phyloP scores from a whole-genome alignment of 2,797 vertebrate genomes.

The Alosa sapidissima region DNA sequence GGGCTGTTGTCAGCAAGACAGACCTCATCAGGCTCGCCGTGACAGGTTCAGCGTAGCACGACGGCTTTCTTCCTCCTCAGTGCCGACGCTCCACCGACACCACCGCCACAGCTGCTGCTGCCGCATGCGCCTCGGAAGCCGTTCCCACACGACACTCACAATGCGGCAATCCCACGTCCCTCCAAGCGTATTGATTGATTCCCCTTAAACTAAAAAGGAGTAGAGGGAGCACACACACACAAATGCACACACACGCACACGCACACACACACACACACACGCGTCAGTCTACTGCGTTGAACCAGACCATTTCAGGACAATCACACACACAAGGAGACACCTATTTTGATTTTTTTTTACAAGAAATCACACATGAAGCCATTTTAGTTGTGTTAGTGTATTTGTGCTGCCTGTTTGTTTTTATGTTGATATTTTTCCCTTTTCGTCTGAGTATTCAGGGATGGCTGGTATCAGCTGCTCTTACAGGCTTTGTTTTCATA shows the following conservation, averaged over 20 bases:
- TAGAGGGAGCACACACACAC: neutral
- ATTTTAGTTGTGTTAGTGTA: neutral
- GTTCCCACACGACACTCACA: conserved; percentile 34
- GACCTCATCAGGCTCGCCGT: conserved; percentile 56
- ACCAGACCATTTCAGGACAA: neutral
- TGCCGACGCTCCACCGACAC: neutral
- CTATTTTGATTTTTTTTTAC: neutral
- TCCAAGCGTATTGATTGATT: neutral
- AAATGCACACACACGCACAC: neutral
- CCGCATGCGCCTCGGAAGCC: neutral
- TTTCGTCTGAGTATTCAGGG: conserved; percentile 24
- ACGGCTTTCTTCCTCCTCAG: neutral
- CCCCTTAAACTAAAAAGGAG: neutral
- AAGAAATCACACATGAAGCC: neutral
- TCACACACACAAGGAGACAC: neutral
- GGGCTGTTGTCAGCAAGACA: conserved; percentile 65
- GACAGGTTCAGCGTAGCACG: conserved; percentile 17
- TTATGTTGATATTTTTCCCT: conserved; percentile 28
- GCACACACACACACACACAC: neutral
- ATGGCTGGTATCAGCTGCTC: conserved; percentile 26
- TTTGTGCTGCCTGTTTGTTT: neutral
- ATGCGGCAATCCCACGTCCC: conserved; percentile 5
- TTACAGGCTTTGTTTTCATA: conserved; percentile 24
- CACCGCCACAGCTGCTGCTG: neutral
- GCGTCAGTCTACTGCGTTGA: neutral